Evolutionary conservation across 2,888 invertebrate species (phyloP), one percentile per base, ranked within the genome.

Genomic region (Ormyrus pomaceus): DNA sequence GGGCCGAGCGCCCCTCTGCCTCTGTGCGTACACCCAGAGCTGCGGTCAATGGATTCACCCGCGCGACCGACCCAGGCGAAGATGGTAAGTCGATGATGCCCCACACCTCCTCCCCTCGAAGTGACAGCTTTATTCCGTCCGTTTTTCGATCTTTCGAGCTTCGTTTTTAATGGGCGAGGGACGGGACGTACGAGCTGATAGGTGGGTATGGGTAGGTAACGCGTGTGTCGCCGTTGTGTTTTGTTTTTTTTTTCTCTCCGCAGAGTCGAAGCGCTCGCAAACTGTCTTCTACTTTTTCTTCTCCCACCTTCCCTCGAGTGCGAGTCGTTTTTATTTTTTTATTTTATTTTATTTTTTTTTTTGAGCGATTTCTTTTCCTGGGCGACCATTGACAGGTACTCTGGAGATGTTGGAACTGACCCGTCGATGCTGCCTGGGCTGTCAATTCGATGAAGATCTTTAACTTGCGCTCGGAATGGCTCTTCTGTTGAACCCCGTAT

Each of bases 1-100:
- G 51, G 19, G 46, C 51, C 19, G 65, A 56, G 73, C 11, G 72
- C 53, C 66, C 74, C 48, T 64, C 53, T 66, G 65, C 34, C 5
- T 45, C 34, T 45, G 61, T 13, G n/a, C 56, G 10, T 34, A 11
- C 56, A 56, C 51, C 45, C 62, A 58, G 46, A 53, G 59, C 70
- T 46, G 56, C 77, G 74, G 83, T 82, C 85, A 84, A 82, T 82
- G 81, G 84, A 84, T 83, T 85, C 85, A 81, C 82, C 82, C 82
- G 84, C 84, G 84, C 86, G 85, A 82, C 86, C 86, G 84, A 84
- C 85, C 75, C 82, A 81, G 80, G 80, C 85, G 85, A 87, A 88
- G 86, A 88, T 88, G 88, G 88, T 88, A 84, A 88, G 88, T 84
- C 70, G 71, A 45, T 10, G n/a, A 50, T 8, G 45, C 2, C 2